A percentile compares a stretch with the other conserved stretches of the same genome.
Evolutionary conservation across 1,140 invertebrate species (phyloP).

Genomic region (Zaprionus capensis): DNA sequence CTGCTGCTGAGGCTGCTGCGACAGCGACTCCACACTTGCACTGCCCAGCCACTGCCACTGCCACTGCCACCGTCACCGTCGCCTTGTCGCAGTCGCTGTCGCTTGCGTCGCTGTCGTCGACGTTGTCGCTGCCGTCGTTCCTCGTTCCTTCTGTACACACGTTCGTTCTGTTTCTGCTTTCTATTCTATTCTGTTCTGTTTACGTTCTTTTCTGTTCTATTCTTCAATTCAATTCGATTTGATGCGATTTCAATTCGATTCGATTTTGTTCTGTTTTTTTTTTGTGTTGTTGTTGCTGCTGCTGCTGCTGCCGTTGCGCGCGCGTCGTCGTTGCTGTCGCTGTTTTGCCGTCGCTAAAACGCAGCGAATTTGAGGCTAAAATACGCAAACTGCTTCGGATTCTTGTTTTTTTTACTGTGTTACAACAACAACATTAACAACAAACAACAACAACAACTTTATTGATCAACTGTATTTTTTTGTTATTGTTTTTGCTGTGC

Average conservation of each 20-base stretch:
- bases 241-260: constrained; percentile 13
- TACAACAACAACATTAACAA: background rate
- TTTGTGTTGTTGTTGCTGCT: constrained; percentile 54
- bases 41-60: constrained; percentile 5
- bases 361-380: constrained; percentile 1
- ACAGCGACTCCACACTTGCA: too few species aligned
- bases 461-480: constrained; percentile 36
- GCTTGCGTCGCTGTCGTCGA: constrained; percentile 10
- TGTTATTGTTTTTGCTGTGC: constrained; percentile 53
- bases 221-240: constrained; percentile 14
- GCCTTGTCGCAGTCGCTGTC: constrained; percentile 11
- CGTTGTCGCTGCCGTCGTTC: constrained; percentile 17
- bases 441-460: background rate
- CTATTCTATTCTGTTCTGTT: background rate
- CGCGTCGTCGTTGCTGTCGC: constrained; percentile 33
- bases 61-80: constrained; percentile 15
- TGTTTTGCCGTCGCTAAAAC: constrained; percentile 74
- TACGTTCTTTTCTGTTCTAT: constrained; percentile 17
- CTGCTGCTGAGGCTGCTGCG: constrained; percentile 1
- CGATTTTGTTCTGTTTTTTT: constrained; percentile 37
- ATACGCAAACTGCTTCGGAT: background rate
- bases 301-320: constrained; percentile 48
- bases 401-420: constrained; percentile 20
- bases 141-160: constrained; percentile 1
- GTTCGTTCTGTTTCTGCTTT: constrained; percentile 19